Percentiles rank a stretch among this genome's conserved stretches.
phyloP scores from a whole-genome alignment of 2,113 vertebrate species.

The Rafetus swinhoei region DNA sequence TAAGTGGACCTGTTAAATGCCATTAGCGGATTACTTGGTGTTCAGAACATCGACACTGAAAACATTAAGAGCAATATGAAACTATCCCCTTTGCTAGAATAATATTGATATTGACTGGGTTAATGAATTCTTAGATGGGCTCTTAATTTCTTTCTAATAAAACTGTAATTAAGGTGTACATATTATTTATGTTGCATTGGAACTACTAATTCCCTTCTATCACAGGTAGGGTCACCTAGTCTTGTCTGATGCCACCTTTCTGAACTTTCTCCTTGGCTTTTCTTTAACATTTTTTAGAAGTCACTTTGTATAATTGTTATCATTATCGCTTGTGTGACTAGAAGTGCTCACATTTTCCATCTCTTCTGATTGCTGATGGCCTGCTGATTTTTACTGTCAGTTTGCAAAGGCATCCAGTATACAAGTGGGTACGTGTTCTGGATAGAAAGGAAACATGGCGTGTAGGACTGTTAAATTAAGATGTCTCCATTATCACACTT shows the following conservation, averaged over 20 bases:
- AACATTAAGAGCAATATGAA: neutral
- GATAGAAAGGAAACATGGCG: neutral
- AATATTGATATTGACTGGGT: neutral
- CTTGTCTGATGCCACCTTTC: neutral
- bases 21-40: neutral
- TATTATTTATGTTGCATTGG: neutral
- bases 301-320: neutral
- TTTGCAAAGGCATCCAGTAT: neutral
- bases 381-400: neutral
- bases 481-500: neutral
- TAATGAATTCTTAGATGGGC: neutral
- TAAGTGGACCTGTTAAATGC: neutral
- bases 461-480: neutral
- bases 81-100: neutral
- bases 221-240: neutral
- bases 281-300: neutral
- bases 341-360: neutral
- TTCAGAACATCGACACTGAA: neutral
- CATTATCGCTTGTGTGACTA: neutral
- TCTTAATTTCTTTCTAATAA: neutral
- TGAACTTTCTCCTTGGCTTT: neutral
- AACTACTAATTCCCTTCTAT: neutral
- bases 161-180: rapidly evolving
- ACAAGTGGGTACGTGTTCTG: neutral
- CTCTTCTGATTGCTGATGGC: neutral